Evolutionary conservation across 2,113 vertebrate genomes (phyloP).

Genomic region (Chunga burmeisteri): DNA sequence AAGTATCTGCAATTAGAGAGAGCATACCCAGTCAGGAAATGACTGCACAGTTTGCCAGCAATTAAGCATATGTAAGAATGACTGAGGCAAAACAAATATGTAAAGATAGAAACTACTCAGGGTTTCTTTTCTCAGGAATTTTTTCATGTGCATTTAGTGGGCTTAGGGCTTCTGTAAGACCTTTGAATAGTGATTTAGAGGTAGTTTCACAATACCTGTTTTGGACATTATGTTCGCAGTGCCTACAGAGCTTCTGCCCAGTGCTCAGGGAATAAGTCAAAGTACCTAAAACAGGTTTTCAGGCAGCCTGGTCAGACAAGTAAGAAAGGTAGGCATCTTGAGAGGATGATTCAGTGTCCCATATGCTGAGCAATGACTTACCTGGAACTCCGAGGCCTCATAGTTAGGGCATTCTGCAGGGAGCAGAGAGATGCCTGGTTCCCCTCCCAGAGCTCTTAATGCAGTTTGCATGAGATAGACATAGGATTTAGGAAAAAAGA

Average conservation of each 20-base stretch:
- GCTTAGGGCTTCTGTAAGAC: neutral
- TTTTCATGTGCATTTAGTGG: neutral
- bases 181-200: neutral
- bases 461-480: neutral
- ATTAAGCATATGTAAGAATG: neutral
- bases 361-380: neutral
- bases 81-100: neutral
- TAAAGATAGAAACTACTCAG: neutral
- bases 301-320: neutral
- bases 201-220: neutral
- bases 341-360: neutral
- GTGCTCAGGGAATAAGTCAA: neutral
- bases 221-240: neutral
- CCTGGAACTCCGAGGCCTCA: neutral
- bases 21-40: neutral
- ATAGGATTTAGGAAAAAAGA: neutral
- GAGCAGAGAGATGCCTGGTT: neutral
- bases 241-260: neutral
- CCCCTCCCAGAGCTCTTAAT: neutral
- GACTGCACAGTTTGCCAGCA: neutral
- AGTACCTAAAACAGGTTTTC: neutral
- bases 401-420: neutral
- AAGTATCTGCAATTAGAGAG: neutral
- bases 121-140: neutral
- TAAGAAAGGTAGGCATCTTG: neutral